A percentile compares a stretch with the other conserved stretches of the same genome.
Conservation (phyloP, 2,888 invertebrate genomes). For the Tetropium fuscum region DNA sequence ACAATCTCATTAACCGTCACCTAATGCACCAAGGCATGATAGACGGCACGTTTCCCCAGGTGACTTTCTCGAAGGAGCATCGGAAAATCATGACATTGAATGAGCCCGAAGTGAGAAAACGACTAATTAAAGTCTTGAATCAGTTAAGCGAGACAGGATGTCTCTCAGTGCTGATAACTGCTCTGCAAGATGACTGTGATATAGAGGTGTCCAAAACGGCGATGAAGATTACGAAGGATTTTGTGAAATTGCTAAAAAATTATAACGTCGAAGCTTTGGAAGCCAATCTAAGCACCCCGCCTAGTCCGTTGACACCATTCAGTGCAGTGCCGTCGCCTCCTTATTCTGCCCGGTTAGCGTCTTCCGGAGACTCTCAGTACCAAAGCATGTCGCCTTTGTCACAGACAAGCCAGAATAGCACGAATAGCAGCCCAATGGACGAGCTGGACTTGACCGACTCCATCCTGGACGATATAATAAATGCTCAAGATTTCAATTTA, state of each 20-base stretch:
- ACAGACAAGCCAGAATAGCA: conserved; percentile 9
- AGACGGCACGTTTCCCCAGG: conserved; percentile 81
- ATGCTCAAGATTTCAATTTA: conserved; percentile 73
- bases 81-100: conserved; percentile 82
- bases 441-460: conserved; percentile 62
- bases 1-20: conserved; percentile 73
- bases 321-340: conserved; percentile 10
- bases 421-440: conserved; percentile 2
- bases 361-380: conserved; percentile 11
- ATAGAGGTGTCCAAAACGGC: conserved; percentile 77
- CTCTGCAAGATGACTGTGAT: conserved; percentile 78
- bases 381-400: conserved; percentile 17
- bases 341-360: conserved; percentile 8
- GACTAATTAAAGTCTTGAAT: conserved; percentile 75
- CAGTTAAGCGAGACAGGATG: conserved; percentile 78
- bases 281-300: conserved; percentile 46
- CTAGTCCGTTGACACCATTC: conserved; percentile 29
- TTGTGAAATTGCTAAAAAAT: conserved; percentile 69
- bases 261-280: conserved; percentile 67
- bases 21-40: conserved; percentile 85
- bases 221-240: conserved; percentile 68
- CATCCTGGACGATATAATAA: conserved; percentile 76
- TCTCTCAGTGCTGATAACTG: conserved; percentile 75
- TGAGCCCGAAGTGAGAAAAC: conserved; percentile 73
- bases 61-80: conserved; percentile 83